These are phyloP conservation scores for Anthopleura sola DNA, from an alignment of 64 coral and sea anemone genomes.

Conservation along the genomic window DNA sequence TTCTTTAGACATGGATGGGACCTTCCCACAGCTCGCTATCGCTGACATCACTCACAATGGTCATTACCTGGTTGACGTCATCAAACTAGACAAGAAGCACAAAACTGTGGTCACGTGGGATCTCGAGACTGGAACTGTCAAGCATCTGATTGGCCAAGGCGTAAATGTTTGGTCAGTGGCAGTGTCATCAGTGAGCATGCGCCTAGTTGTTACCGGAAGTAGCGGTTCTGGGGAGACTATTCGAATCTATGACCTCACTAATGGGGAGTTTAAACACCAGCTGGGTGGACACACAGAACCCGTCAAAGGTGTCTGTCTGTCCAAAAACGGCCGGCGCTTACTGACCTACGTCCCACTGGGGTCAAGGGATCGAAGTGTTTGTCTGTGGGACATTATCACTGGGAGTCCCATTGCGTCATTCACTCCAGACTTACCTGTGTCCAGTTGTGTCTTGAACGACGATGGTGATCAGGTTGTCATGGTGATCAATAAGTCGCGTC, in stretches of 20 bases:
- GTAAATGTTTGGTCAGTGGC: slow-evolving; percentile 82
- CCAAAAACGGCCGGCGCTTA: slow-evolving; percentile 70
- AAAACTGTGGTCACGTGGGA: slow-evolving; percentile 92
- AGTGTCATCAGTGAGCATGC: slow-evolving; percentile 78
- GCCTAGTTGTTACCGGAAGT: slow-evolving; percentile 76
- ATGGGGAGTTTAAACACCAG: slow-evolving; percentile 49
- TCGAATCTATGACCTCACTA: slow-evolving; percentile 65
- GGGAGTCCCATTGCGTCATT: slow-evolving; percentile 84
- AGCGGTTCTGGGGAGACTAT: slow-evolving; percentile 60
- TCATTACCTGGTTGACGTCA: slow-evolving; percentile 79
- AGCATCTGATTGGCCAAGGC: slow-evolving; percentile 89
- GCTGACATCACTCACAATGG: slow-evolving; percentile 92
- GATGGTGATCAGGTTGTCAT: slow-evolving; percentile 94
- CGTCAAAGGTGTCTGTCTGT: slow-evolving; percentile 74
- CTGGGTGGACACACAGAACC: slow-evolving; percentile 76
- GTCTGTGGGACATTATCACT: slow-evolving; percentile 78
- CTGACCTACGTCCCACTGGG: slow-evolving; percentile 74
- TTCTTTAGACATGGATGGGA: slow-evolving; percentile 67
- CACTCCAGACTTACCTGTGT: slow-evolving; percentile 88
- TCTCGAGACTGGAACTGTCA: slow-evolving; percentile 77
- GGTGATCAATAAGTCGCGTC: slow-evolving; percentile 92
- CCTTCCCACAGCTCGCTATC: slow-evolving; percentile 75
- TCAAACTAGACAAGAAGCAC: slow-evolving; percentile 76
- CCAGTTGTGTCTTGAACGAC: slow-evolving; percentile 89
- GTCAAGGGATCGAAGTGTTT: slow-evolving; percentile 69